Conservation (phyloP, 2,113 vertebrate genomes). For the Potamarius usumacintae region DNA sequence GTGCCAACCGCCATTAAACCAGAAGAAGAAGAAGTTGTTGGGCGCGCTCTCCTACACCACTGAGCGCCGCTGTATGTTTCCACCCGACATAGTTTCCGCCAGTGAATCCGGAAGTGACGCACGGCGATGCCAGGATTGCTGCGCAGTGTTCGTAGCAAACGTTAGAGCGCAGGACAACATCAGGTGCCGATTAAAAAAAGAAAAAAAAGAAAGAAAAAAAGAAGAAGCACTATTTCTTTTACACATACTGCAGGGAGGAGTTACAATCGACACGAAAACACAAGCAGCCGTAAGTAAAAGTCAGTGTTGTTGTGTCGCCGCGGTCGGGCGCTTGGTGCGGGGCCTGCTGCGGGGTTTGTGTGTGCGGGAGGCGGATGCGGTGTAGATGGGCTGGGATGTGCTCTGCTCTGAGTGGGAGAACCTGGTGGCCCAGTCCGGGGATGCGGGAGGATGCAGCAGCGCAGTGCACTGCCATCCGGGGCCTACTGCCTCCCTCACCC, state of each 20-base stretch:
- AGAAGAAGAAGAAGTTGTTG: too few species aligned
- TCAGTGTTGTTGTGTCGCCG: neutral
- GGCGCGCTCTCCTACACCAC: neutral
- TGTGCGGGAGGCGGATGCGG: constrained; percentile 14
- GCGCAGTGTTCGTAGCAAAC: constrained; percentile 39
- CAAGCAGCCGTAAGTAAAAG: constrained; percentile 33
- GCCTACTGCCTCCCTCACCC: constrained; percentile 6
- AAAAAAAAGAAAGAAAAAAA: neutral
- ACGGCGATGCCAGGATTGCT: constrained; percentile 55
- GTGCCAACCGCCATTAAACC: too few species aligned
- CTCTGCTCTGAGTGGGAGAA: constrained; percentile 22
- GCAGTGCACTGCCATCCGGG: constrained; percentile 1
- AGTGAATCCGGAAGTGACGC: constrained; percentile 71
- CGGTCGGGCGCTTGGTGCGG: neutral
- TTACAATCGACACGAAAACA: constrained; percentile 8
- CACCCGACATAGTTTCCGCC: neutral
- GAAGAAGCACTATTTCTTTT: neutral
- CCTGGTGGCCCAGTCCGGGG: constrained; percentile 33
- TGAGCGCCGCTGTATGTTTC: neutral
- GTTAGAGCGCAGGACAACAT: constrained; percentile 61
- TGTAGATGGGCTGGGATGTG: neutral
- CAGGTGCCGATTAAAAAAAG: constrained; percentile 45
- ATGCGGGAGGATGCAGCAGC: constrained; percentile 44
- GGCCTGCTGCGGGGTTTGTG: constrained; percentile 30
- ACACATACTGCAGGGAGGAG: neutral